A percentile compares a stretch with the other conserved stretches of the same genome.
phyloP scores from a whole-genome alignment of 2,888 invertebrate species.

The Hirtodrosophila alboralis region DNA sequence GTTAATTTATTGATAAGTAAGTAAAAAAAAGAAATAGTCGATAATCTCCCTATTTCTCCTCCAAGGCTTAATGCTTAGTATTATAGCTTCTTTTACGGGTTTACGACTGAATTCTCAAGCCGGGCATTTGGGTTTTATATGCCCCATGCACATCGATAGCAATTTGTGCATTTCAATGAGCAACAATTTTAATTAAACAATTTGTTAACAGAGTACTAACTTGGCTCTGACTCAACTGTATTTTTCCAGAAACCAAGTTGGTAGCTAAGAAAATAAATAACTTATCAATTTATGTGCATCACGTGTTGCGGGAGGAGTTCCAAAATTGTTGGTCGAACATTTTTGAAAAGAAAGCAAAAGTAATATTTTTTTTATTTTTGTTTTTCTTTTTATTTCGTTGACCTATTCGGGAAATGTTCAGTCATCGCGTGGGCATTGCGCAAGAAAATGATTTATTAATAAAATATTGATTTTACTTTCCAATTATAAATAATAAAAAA shows the following conservation, averaged over 20 bases:
- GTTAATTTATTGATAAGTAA: too few relatives aligned
- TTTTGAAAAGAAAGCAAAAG: conserved; percentile 65
- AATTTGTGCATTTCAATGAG: conserved; percentile 59
- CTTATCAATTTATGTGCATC: conserved; percentile 42
- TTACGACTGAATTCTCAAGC: conserved; percentile 31
- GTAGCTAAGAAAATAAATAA: conserved; percentile 8
- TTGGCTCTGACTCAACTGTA: conserved; percentile 48
- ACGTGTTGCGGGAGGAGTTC: conserved; percentile 1
- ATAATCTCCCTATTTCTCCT: too few relatives aligned
- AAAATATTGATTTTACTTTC: conserved; percentile 46
- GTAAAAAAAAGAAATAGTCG: too few relatives aligned
- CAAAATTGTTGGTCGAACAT: conserved; percentile 31
- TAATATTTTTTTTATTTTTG: conserved; percentile 17
- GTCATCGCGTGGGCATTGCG: conserved; percentile 34
- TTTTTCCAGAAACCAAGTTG: conserved; percentile 44
- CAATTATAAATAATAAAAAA: background rate
- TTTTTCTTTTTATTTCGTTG: conserved; percentile 10
- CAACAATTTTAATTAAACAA: conserved; percentile 45
- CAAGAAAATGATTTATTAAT: conserved; percentile 36
- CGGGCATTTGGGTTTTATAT: conserved; percentile 39
- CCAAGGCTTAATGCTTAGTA: conserved; percentile 20
- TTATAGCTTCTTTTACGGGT: conserved; percentile 15
- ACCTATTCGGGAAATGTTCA: conserved; percentile 37
- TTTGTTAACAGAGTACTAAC: conserved; percentile 2
- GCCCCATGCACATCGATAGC: conserved; percentile 25